Conservation (phyloP, 1,140 invertebrate species). For the Megalopta genalis region DNA sequence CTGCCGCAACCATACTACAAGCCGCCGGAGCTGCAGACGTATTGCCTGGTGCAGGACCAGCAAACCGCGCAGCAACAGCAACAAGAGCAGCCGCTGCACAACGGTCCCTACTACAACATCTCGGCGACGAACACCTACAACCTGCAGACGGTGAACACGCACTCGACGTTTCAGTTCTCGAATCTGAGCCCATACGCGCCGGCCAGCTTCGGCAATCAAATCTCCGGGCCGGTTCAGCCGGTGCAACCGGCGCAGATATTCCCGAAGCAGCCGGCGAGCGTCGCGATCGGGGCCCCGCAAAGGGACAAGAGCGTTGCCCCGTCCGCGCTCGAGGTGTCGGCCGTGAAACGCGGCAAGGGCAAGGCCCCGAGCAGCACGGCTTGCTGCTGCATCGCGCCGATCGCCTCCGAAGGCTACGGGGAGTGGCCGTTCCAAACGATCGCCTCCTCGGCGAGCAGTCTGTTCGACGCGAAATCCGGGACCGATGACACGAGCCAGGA, state of each 20-base stretch:
- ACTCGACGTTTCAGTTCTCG: conserved; percentile 58
- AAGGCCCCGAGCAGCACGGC: conserved; percentile 30
- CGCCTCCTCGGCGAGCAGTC: neutral
- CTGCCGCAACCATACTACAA: conserved; percentile 70
- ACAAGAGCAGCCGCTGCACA: conserved; percentile 41
- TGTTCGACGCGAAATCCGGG: neutral
- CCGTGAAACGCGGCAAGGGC: conserved; percentile 32
- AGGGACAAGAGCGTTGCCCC: conserved; percentile 48
- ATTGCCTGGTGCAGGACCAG: conserved; percentile 67
- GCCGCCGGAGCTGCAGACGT: conserved; percentile 64
- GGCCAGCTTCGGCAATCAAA: conserved; percentile 54
- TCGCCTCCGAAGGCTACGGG: conserved; percentile 26
- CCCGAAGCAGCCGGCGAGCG: conserved; percentile 55
- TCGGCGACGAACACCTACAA: conserved; percentile 62
- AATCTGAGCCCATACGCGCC: conserved; percentile 56
- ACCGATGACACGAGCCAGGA: conserved; percentile 2
- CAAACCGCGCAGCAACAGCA: conserved; percentile 52
- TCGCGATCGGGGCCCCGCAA: conserved; percentile 42
- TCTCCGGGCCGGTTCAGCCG: conserved; percentile 34
- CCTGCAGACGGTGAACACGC: conserved; percentile 62
- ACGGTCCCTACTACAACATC: conserved; percentile 65
- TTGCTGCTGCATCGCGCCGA: conserved; percentile 1
- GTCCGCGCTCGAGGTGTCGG: conserved; percentile 12
- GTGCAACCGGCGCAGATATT: conserved; percentile 55
- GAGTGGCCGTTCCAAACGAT: conserved; percentile 44